phyloP scores from a whole-genome alignment of 2,888 invertebrate genomes.

The Punctoribates punctum region DNA sequence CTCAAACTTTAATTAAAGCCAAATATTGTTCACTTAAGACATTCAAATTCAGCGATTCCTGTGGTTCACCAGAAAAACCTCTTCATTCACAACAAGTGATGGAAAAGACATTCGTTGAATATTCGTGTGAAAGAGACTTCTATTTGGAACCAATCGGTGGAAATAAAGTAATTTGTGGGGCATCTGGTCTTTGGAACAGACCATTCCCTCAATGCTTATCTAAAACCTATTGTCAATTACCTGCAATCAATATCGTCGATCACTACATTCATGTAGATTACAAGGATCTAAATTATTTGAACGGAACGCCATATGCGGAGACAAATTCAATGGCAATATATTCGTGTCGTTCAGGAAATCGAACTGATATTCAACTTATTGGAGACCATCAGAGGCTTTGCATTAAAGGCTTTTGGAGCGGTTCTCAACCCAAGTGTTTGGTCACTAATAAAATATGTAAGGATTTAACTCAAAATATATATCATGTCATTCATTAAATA shows the following conservation, averaged over 20 bases:
- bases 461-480: too few relatives aligned
- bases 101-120: not conserved
- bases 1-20: not conserved
- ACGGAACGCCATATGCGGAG: conserved; percentile 9
- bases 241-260: not conserved
- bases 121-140: not conserved
- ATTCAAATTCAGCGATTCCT: conserved; percentile 2
- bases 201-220: not conserved
- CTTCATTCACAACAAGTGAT: not conserved
- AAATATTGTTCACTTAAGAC: not conserved
- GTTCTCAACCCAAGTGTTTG: conserved; percentile 11
- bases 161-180: not conserved
- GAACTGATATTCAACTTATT: not conserved
- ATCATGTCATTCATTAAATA: too few relatives aligned
- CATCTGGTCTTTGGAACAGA: not conserved
- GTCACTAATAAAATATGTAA: not conserved
- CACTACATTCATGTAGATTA: not conserved
- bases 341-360: not conserved
- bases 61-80: conserved; percentile 6
- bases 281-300: not conserved
- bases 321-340: conserved; percentile 16
- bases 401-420: not conserved
- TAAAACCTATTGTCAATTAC: not conserved
- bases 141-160: conserved; percentile 1
- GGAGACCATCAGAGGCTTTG: not conserved